Base-by-base conservation (phyloP, 2,113 vertebrate species). In the Anolis carolinensis region DNA sequence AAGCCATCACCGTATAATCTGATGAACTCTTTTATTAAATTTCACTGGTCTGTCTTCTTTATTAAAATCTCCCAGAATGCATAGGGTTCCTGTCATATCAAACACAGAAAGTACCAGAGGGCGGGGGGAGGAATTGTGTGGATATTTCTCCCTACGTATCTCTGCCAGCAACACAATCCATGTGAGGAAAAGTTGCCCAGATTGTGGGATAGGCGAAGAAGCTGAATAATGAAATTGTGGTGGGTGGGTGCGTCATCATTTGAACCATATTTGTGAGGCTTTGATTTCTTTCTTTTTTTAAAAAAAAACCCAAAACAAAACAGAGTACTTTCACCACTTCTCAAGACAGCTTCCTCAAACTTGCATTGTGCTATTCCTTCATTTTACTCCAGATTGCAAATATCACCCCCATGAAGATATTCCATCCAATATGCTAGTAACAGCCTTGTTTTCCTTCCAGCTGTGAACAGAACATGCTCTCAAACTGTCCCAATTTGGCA, bases 21-120 rank as follows among this genome's bases (percentile, higher is more conserved):
- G 97, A 98, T 98, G 97, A 98, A 97, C 97, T 97, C 97, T 95
- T 97, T 98, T 98, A 98, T 98, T 98, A 97, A 97, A 98, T 98
- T 97, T 97, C 97, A 95, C 97, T 97, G 97, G 96, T 96, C 97
- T 97, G 97, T 97, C 97, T 97, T 96, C 97, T 97, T 98, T 98
- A 98, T 98, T 98, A 98, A 98, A 98, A 98, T 97, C 96, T 98
- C 97, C 97, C 97, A 97, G 97, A 96, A 97, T 97, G 95, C 97
- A 93, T 89, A 74, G 95, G 95, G 94, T 91, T 71, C 94, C 91
- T 86, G 81, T 84, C 91, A 79, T 90, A 87, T 85, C 88, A 9
- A 86, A 91, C 70, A 87, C 91, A 48, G 91, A 91, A 90, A 93
- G 89, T 84, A 83, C 81, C 39, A 44, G 39, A 44, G 39, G 39